Percentiles rank a stretch among this genome's conserved stretches.
Conservation (phyloP, 2,113 vertebrate species). For the Melanotaenia duboulayi region DNA sequence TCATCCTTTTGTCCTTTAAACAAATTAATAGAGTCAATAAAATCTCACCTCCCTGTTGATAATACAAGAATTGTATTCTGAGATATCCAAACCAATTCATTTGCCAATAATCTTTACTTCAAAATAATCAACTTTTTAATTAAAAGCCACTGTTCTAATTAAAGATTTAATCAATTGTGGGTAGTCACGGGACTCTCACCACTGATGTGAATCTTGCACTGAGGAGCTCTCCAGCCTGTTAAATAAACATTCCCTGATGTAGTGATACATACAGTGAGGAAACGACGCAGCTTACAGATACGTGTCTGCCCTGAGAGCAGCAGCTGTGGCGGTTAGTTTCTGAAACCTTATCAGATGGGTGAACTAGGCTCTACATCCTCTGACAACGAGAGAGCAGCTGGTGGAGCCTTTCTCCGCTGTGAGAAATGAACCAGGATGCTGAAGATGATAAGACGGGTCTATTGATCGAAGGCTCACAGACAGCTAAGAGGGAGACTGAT, state of each 20-base stretch:
- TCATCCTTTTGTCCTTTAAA: background rate
- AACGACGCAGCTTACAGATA: slow-evolving; percentile 1
- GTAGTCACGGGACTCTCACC: slow-evolving; percentile 46
- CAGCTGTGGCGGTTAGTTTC: slow-evolving; percentile 46
- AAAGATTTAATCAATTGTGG: slow-evolving; percentile 65
- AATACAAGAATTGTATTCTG: slow-evolving; percentile 19
- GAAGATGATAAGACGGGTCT: slow-evolving; percentile 61
- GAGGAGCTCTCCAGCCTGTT: slow-evolving; percentile 51
- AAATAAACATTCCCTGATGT: slow-evolving; percentile 67
- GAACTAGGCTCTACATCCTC: slow-evolving; percentile 42
- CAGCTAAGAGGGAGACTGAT: slow-evolving; percentile 32
- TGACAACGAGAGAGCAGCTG: slow-evolving; percentile 61
- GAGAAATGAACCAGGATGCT: slow-evolving; percentile 64
- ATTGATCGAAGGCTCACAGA: slow-evolving; percentile 58
- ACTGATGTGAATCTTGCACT: slow-evolving; percentile 43
- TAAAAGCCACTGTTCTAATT: slow-evolving; percentile 65
- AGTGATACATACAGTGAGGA: slow-evolving; percentile 13
- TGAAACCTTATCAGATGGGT: slow-evolving; percentile 51
- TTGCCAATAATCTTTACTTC: slow-evolving; percentile 50
- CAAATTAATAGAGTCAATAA: slow-evolving; percentile 35
- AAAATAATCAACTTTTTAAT: slow-evolving; percentile 68
- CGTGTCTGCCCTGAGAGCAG: slow-evolving; percentile 6
- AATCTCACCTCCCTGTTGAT: slow-evolving; percentile 30
- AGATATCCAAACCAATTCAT: slow-evolving; percentile 41
- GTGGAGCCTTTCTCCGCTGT: slow-evolving; percentile 43